These are phyloP conservation scores for Standfussiana lucernea DNA, from an alignment of 2,888 invertebrate genomes.

Conservation along the genomic window DNA sequence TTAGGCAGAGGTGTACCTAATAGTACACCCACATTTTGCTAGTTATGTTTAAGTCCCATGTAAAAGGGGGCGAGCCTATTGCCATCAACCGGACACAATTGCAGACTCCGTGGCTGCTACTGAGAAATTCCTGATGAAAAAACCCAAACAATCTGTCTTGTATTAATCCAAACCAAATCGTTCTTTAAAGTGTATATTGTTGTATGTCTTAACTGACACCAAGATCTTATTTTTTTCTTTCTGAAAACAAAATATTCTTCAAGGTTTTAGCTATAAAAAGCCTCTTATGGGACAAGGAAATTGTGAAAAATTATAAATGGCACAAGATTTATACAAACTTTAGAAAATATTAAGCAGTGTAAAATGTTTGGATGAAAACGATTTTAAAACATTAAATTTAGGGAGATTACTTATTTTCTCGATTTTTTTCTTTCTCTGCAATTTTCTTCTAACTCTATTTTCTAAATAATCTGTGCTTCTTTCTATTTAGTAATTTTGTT, in stretches of 20 bases:
- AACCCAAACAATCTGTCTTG: too few relatives aligned
- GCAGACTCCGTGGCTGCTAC: too few relatives aligned
- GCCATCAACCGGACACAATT: too few relatives aligned
- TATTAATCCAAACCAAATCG: not conserved
- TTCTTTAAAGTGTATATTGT: not conserved
- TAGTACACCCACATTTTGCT: too few relatives aligned
- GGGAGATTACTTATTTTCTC: not conserved
- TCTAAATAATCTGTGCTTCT: not conserved
- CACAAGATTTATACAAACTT: not conserved
- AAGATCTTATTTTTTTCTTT: not conserved
- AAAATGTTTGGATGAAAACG: not conserved
- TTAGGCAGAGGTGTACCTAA: too few relatives aligned
- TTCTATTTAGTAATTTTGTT: not conserved
- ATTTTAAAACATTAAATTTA: not conserved
- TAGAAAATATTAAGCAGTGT: constrained; percentile 7
- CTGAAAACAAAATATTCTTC: not conserved
- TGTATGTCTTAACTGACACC: not conserved
- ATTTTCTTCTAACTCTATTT: not conserved
- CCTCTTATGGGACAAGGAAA: not conserved
- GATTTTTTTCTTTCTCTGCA: not conserved
- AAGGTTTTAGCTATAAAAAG: not conserved
- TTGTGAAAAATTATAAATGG: constrained; percentile 4
- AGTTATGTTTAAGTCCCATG: too few relatives aligned
- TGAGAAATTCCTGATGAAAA: too few relatives aligned
- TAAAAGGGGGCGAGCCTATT: too few relatives aligned